A percentile compares a stretch with the other conserved stretches of the same genome.
phyloP scores from a whole-genome alignment of 2,888 invertebrate genomes.

The Ochropleura leucogaster region DNA sequence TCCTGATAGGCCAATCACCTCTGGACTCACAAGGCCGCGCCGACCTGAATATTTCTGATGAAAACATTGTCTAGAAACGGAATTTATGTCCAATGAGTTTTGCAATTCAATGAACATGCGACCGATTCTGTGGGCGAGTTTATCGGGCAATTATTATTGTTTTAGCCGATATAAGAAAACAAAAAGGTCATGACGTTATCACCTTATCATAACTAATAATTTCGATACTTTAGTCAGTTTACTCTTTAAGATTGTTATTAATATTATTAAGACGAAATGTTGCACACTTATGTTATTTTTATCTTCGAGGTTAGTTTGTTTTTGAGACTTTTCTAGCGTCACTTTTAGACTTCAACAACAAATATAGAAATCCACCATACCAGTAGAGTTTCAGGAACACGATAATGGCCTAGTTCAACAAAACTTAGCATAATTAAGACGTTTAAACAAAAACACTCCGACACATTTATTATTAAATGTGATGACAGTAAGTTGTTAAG shows the following conservation, averaged over 20 bases:
- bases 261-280: not conserved
- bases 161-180: not conserved
- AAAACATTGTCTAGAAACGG: constrained; percentile 10
- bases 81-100: constrained; percentile 8
- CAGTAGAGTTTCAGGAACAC: not conserved
- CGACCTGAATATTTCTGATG: not conserved
- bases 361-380: not conserved
- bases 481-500: constrained; percentile 10
- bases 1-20: not conserved
- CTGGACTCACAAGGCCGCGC: not conserved
- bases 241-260: not conserved
- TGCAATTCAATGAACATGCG: constrained; percentile 29
- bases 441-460: constrained; percentile 9
- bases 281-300: constrained; percentile 3
- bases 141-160: not conserved
- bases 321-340: not conserved
- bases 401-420: not conserved
- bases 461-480: not conserved
- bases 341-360: not conserved
- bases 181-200: constrained; percentile 22
- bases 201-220: not conserved
- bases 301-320: constrained; percentile 22
- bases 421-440: not conserved
- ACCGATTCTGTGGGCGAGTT: not conserved
- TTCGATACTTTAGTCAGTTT: not conserved